A percentile compares a stretch with the other conserved stretches of the same genome.
These are phyloP conservation scores for Eupithecia inturbata DNA, from an alignment of 2,888 invertebrate species.

Conservation along the genomic window DNA sequence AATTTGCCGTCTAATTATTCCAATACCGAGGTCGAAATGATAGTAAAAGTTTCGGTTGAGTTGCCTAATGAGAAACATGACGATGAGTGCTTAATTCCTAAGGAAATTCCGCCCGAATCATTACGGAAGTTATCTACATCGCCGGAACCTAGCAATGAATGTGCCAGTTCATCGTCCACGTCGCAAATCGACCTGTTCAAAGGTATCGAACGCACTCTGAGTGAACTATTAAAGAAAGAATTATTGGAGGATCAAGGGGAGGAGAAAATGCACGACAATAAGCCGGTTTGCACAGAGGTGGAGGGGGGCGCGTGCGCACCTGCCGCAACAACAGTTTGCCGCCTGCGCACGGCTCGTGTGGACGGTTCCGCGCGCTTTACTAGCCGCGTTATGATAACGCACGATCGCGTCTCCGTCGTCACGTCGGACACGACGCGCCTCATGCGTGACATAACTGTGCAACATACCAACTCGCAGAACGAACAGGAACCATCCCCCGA, in stretches of 20 bases:
- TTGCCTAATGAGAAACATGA: constrained; percentile 60
- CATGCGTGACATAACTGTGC: constrained; percentile 86
- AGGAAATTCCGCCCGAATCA: constrained; percentile 55
- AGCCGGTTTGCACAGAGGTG: constrained; percentile 74
- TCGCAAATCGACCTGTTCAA: constrained; percentile 81
- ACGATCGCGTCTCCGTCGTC: constrained; percentile 90
- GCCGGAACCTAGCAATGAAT: constrained; percentile 64
- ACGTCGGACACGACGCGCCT: constrained; percentile 90
- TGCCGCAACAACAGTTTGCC: constrained; percentile 79
- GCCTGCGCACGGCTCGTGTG: constrained; percentile 82
- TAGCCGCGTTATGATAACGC: constrained; percentile 95
- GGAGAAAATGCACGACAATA: constrained; percentile 76
- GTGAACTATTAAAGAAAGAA: constrained; percentile 84
- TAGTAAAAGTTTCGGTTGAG: constrained; percentile 72
- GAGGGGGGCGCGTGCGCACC: constrained; percentile 81
- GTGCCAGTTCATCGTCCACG: constrained; percentile 54
- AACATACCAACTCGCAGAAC: constrained; percentile 86
- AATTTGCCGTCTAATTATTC: constrained; percentile 68
- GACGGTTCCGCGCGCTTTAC: constrained; percentile 89
- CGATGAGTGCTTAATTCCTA: constrained; percentile 52
- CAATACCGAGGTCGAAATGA: constrained; percentile 62
- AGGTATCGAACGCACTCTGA: constrained; percentile 82
- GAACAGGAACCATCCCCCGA: constrained; percentile 63
- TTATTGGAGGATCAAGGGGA: constrained; percentile 77
- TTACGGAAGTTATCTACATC: constrained; percentile 68